These are phyloP conservation scores for Eriocheir sinensis DNA, from an alignment of 1,140 invertebrate species.

Conservation along the genomic window DNA sequence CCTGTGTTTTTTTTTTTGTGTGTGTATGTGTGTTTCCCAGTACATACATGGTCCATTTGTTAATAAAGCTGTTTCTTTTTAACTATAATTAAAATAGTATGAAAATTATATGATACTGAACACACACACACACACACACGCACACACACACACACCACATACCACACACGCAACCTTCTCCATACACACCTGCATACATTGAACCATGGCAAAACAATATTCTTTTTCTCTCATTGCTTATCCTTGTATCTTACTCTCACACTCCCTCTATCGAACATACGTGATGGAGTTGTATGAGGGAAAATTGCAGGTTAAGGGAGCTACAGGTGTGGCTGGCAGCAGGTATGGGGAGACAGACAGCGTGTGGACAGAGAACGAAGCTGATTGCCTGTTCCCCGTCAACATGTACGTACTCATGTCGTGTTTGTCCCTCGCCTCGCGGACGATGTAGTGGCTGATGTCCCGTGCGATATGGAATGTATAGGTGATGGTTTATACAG, in stretches of 20 bases:
- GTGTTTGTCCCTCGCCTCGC: not conserved
- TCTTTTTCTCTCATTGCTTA: not conserved
- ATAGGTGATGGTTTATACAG: not conserved
- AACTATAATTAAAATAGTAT: too few species aligned
- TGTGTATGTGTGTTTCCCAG: not conserved
- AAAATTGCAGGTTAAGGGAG: not conserved
- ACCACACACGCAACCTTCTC: not conserved
- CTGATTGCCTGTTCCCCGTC: not conserved
- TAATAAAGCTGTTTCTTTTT: too few species aligned
- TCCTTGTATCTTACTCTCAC: not conserved
- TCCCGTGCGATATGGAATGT: not conserved
- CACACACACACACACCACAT: constrained; percentile 36
- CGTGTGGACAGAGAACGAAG: not conserved
- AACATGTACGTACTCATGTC: constrained; percentile 5
- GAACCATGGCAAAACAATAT: too few species aligned
- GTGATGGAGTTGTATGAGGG: not conserved
- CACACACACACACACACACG: constrained; percentile 42
- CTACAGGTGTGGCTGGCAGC: not conserved
- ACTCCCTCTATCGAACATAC: not conserved
- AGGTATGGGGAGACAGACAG: not conserved
- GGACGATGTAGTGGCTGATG: not conserved
- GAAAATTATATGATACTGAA: too few species aligned
- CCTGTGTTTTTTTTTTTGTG: not conserved
- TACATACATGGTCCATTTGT: too few species aligned
- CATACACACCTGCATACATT: constrained; percentile 4